Evolutionary conservation across 2,888 invertebrate genomes (phyloP), one percentile per base, ranked within the genome.

Genomic region (Congeria kusceri): DNA sequence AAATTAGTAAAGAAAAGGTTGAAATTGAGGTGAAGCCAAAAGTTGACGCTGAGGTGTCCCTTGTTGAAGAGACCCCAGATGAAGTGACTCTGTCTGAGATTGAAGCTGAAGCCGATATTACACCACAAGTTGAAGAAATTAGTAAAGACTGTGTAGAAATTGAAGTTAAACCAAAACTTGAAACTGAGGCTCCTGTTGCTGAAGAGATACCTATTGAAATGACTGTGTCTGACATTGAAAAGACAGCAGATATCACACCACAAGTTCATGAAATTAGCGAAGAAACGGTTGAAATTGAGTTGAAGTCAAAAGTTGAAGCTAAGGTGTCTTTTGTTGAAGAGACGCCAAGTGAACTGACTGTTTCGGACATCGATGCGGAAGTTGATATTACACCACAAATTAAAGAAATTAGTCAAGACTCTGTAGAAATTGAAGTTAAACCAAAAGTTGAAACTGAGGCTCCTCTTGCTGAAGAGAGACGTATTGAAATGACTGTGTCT

Each of bases 401-500:
- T 44, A 27, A 57, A 58, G 68, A 68, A 28, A 27, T 59, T 18
- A 18, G 11, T 4, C 5, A 20, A 18, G 68, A 58, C 23, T 15
- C 39, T 5, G 57, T 58, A n/a, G 39, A 57, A 57, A 27, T 58
- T 39, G 27, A 15, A 68, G 39, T 28, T 3, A 59, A 58, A 59
- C 58, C 46, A 13, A 47, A 29, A 3, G 78, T 71, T 7, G 49
- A 67, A 65, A 63, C 67, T 32, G 56, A 79, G 53, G 59, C 20
- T 11, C 5, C 28, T 3, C 20, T 62, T 44, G 67, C 69, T 29
- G 59, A 68, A 23, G 64, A 70, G 28, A 49, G 46, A 49, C 13
- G 61, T 39, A 49, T 29, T n/a, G 56, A 56, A 18, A 27, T 32
- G 27, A 4, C 23, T n/a, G 28, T 44, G 5, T n/a, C 58, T 46